Base-by-base conservation (phyloP, 2,888 invertebrate species). In the Odontocerum albicorne region DNA sequence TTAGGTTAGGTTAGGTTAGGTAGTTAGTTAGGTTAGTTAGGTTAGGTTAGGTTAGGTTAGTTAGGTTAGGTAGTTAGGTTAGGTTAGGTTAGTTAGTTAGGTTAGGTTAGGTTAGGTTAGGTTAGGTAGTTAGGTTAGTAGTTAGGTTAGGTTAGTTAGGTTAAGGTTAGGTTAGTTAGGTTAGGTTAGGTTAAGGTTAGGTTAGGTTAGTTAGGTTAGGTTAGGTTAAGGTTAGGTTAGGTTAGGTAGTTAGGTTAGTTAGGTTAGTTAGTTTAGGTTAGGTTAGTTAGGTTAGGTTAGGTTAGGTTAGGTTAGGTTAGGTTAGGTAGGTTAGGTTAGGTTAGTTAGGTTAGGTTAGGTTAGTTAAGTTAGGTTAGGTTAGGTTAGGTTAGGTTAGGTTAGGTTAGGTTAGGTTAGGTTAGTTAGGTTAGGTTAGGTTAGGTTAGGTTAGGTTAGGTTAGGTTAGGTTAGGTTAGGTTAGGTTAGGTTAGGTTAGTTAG, bases 71-170 rank as follows among this genome's bases (percentile, higher is more conserved):
- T 35, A 13, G 60, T 60, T 62, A 45, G 45, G 49, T 49, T 49
- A 49, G 49, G 49, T 49, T 49, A 49, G 49, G 49, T 49, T 49
- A 49, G 35, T 35, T 12, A 40, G 49, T 49, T 49, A 49, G 49
- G 49, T 49, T 40, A 49, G 49, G 39, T 49, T 40, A 40, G 49
- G 39, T 49, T 40, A 40, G 49, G 39, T 49, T 40, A 40, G 49
- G 39, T 49, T 40, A 40, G 49, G 39, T 49, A 27, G 22, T 22
- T 20, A 17, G 2, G 4, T 16, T 16, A 17, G 16, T 17, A 32
- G 31, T 45, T 32, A 32, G 45, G 31, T 45, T 32, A 32, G 45
- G 31, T 45, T 32, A 32, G 45, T 13, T 45, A 16, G 17, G 45
- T 13, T 45, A 16, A 32, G 45, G 31, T 45, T 32, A 32, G 45